Base-by-base conservation (phyloP, 2,113 vertebrate genomes). In the Ginglymostoma cirratum region DNA sequence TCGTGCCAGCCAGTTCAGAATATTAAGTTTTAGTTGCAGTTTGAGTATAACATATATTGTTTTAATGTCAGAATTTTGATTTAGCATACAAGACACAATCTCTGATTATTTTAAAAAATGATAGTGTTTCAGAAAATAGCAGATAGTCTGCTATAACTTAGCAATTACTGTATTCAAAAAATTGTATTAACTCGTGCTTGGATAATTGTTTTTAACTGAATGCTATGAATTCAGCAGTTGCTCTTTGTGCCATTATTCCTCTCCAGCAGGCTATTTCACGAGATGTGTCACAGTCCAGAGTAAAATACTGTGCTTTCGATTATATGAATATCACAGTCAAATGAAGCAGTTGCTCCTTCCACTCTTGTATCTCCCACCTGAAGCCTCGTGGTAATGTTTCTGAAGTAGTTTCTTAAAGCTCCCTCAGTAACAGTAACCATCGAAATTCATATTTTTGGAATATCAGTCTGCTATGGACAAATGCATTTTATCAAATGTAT, bases 251-350 rank as follows among this genome's bases (percentile, higher is more conserved):
- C 45, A 19, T 95, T 17, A 70, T 42, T 8, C 38, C 92, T 45
- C 67, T 67, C 66, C 66, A 42, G n/a, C 38, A 70, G 66, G 38
- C n/a, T 94, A 67, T 70, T 69, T 45, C 69, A 95, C 45, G n/a
- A 45, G 42, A 27, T 34, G 3, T 52, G 24, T 45, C 42, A 48
- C 14, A 76, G 94, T 0, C 94, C 45, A 5, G n/a, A 94, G 92
- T 66, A 94, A 67, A 66, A 42, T 2, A 45, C 7, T 34, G 19
- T 94, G 93, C 66, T 94, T 12, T 94, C 67, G 4, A 52, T 95
- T 72, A 72, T 52, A 52, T 72, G 94, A 72, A 72, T 72, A 72
- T 69, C 69, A 48, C 69, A 95, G 94, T 23, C 48, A 72, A 95
- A 95, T 69, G 66, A 23, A 45, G 65, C 38, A 42, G 23, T 94